Base-by-base conservation (phyloP, 2,797 vertebrate genomes). In the Danio albolineatus region DNA sequence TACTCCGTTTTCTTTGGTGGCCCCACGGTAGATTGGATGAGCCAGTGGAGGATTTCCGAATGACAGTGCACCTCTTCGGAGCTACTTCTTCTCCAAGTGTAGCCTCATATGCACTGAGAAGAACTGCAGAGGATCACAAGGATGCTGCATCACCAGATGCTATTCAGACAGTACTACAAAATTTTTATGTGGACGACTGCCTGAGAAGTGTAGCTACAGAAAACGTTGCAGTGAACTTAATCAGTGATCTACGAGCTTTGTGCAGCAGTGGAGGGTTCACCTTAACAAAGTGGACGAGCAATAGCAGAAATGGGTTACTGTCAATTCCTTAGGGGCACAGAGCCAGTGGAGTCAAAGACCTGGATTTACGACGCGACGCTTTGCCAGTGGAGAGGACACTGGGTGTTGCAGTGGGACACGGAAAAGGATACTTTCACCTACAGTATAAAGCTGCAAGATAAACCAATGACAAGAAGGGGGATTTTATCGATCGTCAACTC, bases 111-210 rank as follows among this genome's bases (percentile, higher is more conserved):
- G 64, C 28, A 6, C 12, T 84, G 10, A 41, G 16, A 43, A 80
- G 57, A 73, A 77, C 66, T 46, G 57, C 79, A 8, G 79, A 83
- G 46, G 76, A 84, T 36, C 36, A 66, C 38, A 74, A 28, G 54
- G 72, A 9, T n/a, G 61, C 7, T 59, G 17, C 51, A 66, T 39
- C 79, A 16, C 56, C 79, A 57, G 65, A 75, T 56, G 49, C 43
- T 57, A 76, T 71, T 12, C 43, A 79, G 10, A 66, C 73, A 48
- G 53, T 79, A 6, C 54, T 82, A 14, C 21, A 6, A 5, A 85
- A 80, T 16, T 85, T 85, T 14, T 83, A 81, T 44, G 70, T 79
- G 19, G 82, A 85, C 51, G 70, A 85, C 69, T 79, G 75, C 10
- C n/a, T 76, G 49, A 81, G 48, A 17, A 70, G 54, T 43, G 28